These are phyloP conservation scores for Rhyacichthys aspro DNA, from an alignment of 2,797 vertebrate species.

Conservation along the genomic window DNA sequence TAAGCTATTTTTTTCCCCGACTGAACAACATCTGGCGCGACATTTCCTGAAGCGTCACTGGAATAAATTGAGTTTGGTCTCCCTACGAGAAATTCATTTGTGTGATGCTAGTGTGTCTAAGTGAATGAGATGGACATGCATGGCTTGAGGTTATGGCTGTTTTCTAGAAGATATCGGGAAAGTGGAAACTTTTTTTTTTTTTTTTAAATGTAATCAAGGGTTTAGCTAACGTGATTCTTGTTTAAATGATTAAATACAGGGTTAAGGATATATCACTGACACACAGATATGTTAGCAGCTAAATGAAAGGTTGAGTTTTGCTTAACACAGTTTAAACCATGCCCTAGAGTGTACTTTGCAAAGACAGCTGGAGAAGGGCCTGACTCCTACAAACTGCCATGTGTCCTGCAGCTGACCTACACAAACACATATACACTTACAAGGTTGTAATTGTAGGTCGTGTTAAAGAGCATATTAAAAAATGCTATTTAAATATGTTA, in stretches of 20 bases:
- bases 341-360: background rate
- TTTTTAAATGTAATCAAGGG: constrained; percentile 24
- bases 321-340: constrained; percentile 14
- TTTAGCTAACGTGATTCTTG: constrained; percentile 15
- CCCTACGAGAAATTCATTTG: constrained; percentile 63
- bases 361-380: constrained; percentile 43
- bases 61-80: constrained; percentile 75
- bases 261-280: no score
- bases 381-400: constrained; percentile 53
- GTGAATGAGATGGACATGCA: constrained; percentile 62
- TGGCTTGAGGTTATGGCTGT: constrained; percentile 52
- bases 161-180: constrained; percentile 31
- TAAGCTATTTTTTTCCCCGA: constrained; percentile 69
- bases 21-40: constrained; percentile 81
- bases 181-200: constrained; percentile 41
- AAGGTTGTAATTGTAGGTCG: constrained; percentile 53
- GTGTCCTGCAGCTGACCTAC: constrained; percentile 66
- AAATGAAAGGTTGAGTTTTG: background rate
- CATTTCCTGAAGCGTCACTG: constrained; percentile 76
- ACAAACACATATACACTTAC: constrained; percentile 46
- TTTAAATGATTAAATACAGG: constrained; percentile 13
- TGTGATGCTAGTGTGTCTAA: constrained; percentile 55
- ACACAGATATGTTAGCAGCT: background rate
- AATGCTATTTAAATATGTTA: no score
- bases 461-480: constrained; percentile 51